A percentile compares a stretch with the other conserved stretches of the same genome.
These are phyloP conservation scores for Emys orbicularis DNA, from an alignment of 2,797 vertebrate species.

Conservation along the genomic window DNA sequence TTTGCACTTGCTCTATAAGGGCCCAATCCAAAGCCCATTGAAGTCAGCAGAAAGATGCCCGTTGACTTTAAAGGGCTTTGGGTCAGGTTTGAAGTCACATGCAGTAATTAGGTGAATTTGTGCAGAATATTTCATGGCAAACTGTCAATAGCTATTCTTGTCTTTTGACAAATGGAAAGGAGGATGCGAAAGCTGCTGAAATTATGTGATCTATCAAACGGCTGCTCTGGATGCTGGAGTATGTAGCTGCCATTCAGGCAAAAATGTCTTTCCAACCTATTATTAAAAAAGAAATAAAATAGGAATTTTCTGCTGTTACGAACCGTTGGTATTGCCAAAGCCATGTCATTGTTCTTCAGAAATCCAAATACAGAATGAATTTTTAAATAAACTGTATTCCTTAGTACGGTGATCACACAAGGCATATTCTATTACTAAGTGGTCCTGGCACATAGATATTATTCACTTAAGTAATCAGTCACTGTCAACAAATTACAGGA, in stretches of 20 bases:
- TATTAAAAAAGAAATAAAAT: not conserved
- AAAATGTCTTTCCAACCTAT: not conserved
- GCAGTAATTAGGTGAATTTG: not conserved
- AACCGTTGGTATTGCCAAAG: not conserved
- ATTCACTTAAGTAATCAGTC: slow-evolving; percentile 78
- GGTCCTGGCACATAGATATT: slow-evolving; percentile 66
- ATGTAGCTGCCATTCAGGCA: not conserved
- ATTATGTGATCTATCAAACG: accelerated
- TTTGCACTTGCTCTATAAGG: not conserved
- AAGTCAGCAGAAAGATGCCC: not conserved
- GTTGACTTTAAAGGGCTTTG: not conserved
- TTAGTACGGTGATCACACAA: slow-evolving; percentile 8
- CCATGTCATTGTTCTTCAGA: accelerated
- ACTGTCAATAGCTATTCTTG: not conserved
- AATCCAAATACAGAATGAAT: not conserved
- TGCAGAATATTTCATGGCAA: slow-evolving; percentile 7
- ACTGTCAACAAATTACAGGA: slow-evolving; percentile 77
- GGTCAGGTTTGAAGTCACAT: not conserved
- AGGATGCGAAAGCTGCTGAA: not conserved
- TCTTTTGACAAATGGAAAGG: not conserved
- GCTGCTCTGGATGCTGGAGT: not conserved
- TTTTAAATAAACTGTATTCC: slow-evolving; percentile 29
- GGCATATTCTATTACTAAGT: slow-evolving; percentile 46
- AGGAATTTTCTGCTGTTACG: not conserved
- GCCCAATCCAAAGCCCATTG: not conserved